Evolutionary conservation across 2,113 vertebrate species (phyloP).

Genomic region (Pteronura brasiliensis): DNA sequence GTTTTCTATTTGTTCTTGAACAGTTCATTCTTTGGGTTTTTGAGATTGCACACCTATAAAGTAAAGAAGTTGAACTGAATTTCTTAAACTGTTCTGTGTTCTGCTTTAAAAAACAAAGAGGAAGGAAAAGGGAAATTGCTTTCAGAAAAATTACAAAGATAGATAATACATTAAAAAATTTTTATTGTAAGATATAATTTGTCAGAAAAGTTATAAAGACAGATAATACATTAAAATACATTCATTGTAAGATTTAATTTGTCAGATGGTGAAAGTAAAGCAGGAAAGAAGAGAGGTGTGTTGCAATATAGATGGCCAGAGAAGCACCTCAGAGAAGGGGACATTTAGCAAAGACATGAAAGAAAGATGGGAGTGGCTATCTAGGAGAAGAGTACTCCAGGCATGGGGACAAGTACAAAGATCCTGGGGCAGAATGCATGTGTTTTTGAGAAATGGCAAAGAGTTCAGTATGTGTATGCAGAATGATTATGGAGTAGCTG

Average conservation of each 20-base stretch:
- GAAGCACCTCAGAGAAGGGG: not conserved
- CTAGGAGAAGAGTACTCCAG: not conserved
- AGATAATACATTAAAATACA: not conserved
- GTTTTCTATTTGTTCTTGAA: not conserved
- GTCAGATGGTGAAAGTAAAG: not conserved
- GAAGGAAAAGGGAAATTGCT: not conserved
- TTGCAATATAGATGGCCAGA: not conserved
- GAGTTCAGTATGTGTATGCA: not conserved
- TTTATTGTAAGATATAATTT: no score
- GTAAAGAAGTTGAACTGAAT: not conserved
- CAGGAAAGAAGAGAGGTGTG: not conserved
- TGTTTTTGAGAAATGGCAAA: not conserved
- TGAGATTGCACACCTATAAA: not conserved
- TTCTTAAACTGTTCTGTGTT: not conserved
- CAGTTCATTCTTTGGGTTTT: not conserved
- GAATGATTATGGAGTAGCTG: not conserved
- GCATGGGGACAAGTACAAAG: not conserved
- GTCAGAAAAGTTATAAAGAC: constrained; percentile 6
- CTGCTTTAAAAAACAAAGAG: not conserved
- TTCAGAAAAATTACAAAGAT: not conserved
- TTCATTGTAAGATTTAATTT: not conserved
- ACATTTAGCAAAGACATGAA: not conserved
- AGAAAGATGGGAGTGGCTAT: not conserved
- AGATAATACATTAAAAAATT: no score
- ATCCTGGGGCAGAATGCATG: not conserved